Conservation (phyloP, 2,888 invertebrate species). For the Phymatocera aterrima region DNA sequence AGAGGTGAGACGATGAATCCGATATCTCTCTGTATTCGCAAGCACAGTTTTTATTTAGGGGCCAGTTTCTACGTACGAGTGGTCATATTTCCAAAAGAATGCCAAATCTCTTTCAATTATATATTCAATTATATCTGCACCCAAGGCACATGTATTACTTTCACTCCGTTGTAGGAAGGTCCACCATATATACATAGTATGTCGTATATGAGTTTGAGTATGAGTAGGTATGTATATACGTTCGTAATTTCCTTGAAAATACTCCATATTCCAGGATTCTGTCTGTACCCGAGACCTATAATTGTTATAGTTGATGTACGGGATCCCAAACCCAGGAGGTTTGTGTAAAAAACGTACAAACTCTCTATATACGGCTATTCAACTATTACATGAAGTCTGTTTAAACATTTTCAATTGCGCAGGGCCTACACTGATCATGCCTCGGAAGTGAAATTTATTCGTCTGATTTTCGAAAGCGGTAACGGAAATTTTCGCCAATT, state of each 20-base stretch:
- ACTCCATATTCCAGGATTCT: neutral
- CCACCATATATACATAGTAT: conserved; percentile 51
- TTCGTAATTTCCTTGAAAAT: neutral
- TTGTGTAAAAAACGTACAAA: neutral
- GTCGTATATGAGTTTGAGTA: conserved; percentile 47
- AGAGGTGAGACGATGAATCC: neutral
- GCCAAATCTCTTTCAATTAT: neutral
- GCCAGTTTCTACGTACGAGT: conserved; percentile 32
- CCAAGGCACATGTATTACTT: conserved; percentile 74
- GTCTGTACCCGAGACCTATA: conserved; percentile 7
- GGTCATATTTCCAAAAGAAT: neutral
- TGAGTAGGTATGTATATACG: too few relatives aligned
- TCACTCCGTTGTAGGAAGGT: conserved; percentile 66
- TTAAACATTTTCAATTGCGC: too few relatives aligned
- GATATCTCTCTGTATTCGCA: neutral
- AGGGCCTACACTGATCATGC: too few relatives aligned
- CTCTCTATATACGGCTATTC: neutral
- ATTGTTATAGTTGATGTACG: neutral
- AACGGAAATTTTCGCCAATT: too few relatives aligned
- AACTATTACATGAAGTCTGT: too few relatives aligned
- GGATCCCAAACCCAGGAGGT: neutral
- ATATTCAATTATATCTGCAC: conserved; percentile 64
- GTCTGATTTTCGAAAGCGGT: too few relatives aligned
- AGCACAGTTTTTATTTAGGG: conserved; percentile 1
- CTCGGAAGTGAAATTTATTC: too few relatives aligned